Evolutionary conservation across 2,113 vertebrate genomes (phyloP).

Genomic region (Strigops habroptila): DNA sequence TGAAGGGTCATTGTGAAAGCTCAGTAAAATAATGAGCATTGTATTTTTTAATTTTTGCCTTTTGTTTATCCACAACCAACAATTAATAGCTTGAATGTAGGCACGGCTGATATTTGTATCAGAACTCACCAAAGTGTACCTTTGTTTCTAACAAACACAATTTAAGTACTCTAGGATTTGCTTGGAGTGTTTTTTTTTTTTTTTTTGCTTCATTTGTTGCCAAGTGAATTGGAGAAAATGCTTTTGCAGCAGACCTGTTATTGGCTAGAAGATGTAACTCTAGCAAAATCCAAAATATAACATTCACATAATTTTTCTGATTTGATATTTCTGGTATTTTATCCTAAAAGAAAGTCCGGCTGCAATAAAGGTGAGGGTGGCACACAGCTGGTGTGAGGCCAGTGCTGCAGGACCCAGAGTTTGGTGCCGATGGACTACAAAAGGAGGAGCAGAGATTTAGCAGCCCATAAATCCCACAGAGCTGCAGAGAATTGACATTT

Average conservation of each 20-base stretch:
- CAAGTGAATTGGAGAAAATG: not conserved
- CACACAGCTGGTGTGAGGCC: not conserved
- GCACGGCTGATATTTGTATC: not conserved
- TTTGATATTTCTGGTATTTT: not conserved
- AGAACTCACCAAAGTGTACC: not conserved
- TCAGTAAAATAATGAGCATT: not conserved
- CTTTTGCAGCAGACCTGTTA: not conserved
- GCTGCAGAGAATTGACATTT: constrained; percentile 30
- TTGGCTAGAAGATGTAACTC: not conserved
- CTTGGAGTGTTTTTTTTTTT: not conserved
- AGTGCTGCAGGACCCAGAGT: not conserved
- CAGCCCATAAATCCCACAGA: constrained; percentile 6
- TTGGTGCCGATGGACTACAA: not conserved
- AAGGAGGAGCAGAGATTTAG: not conserved
- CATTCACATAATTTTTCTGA: not conserved
- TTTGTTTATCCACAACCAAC: not conserved
- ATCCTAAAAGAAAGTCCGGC: not conserved
- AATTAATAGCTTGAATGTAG: not conserved
- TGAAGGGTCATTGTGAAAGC: not conserved
- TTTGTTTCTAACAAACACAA: not conserved
- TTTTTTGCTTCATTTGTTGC: not conserved
- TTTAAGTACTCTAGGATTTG: not conserved
- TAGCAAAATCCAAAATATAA: not conserved
- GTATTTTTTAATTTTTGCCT: not conserved
- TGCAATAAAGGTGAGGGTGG: not conserved